Evolutionary conservation across 2,113 vertebrate species (phyloP), one percentile per base, ranked within the genome.

Genomic region (Morone chrysops): DNA sequence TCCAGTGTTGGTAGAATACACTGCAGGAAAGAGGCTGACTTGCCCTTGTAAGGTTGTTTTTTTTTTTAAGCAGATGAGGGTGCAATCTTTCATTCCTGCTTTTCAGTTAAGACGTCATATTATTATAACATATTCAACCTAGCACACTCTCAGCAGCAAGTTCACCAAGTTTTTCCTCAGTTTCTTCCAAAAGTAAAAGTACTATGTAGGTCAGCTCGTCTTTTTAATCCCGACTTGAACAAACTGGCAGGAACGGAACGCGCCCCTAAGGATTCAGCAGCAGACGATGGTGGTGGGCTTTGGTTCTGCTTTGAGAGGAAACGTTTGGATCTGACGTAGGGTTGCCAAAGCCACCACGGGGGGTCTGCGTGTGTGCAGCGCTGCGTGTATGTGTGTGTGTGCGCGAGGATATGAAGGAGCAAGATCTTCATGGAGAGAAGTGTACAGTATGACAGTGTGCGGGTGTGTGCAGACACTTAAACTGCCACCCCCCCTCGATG

Each of bases 131-230:
- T 5, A 75, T 86, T 76, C 25, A 84, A 60, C 62, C 12, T 8
- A 76, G 78, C 51, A 13, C 81, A 70, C 54, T 65, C 60, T 81
- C 82, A 90, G 74, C 82, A 12, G 45, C 73, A 84, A 92, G 87
- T 94, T 93, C 88, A 83, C 70, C 25, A 91, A 94, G 91, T 93
- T 92, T 82, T n/a, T 65, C 43, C 54, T n/a, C 43, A 53, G 20
- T 67, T 75, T 72, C 61, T 70, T 73, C 6, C 40, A 70, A 82
- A 91, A 90, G 84, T 90, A 72, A 75, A 87, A 90, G 88, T 82
- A 86, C 70, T 93, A 94, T 94, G 91, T 94, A 93, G 94, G 94
- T 93, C 94, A 94, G 89, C 91, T 74, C 59, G 68, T 91, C 91
- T 93, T 92, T 92, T 92, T 89, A 92, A 90, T 89, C 70, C 90